phyloP scores from a whole-genome alignment of 2,113 vertebrate species.

The Hypanus sabinus region DNA sequence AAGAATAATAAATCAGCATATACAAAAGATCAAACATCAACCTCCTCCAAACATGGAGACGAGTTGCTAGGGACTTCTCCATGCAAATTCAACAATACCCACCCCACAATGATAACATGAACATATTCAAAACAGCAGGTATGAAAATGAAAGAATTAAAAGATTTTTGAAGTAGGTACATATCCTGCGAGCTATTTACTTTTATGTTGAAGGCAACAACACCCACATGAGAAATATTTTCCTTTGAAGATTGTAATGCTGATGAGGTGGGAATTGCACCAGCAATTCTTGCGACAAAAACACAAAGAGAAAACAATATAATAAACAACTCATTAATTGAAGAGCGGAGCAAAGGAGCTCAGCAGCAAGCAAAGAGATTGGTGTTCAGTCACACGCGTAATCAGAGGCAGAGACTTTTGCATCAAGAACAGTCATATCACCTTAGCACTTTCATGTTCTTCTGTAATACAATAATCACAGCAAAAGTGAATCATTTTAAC shows the following conservation, averaged over 20 bases:
- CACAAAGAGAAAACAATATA: background rate
- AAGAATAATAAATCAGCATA: background rate
- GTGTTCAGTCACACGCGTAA: background rate
- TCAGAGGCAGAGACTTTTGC: background rate
- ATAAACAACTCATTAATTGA: conserved; percentile 4
- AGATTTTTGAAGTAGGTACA: background rate
- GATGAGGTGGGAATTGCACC: background rate
- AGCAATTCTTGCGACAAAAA: background rate
- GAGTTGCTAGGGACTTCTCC: background rate
- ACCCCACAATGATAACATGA: background rate
- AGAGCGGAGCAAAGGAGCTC: background rate
- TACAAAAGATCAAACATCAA: background rate
- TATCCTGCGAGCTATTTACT: background rate
- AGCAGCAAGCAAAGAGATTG: background rate
- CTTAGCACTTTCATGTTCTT: background rate
- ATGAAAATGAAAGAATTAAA: background rate
- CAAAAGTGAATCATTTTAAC: background rate
- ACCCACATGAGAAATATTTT: background rate
- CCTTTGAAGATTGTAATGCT: background rate
- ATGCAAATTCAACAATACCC: background rate
- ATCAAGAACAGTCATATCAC: background rate
- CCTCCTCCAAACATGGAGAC: background rate
- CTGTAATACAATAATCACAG: background rate
- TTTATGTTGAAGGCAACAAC: background rate
- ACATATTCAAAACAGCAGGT: background rate